phyloP scores from a whole-genome alignment of 2,797 vertebrate genomes.

The Sebastes steindachneri region DNA sequence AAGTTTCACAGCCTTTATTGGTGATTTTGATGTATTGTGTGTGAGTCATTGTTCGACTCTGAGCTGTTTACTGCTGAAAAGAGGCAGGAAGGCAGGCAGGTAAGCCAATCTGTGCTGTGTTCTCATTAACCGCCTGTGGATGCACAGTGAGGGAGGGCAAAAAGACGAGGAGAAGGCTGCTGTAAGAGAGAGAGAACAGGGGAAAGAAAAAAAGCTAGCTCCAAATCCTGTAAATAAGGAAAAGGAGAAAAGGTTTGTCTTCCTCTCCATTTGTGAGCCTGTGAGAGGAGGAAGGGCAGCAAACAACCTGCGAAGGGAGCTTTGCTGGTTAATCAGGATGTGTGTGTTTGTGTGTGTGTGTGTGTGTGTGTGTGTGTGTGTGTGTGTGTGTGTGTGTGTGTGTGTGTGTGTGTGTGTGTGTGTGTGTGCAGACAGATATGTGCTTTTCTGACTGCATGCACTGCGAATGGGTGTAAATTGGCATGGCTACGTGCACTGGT shows the following conservation, averaged over 20 bases:
- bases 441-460: slow-evolving; percentile 9
- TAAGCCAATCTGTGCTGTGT: slow-evolving; percentile 61
- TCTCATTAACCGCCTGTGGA: slow-evolving; percentile 71
- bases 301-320: slow-evolving; percentile 7
- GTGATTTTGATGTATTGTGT: slow-evolving; percentile 24
- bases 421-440: background rate
- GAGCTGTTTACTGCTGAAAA: slow-evolving; percentile 43
- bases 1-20: slow-evolving; percentile 18
- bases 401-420: background rate
- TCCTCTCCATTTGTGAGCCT: slow-evolving; percentile 4
- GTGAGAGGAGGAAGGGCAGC: slow-evolving; percentile 1
- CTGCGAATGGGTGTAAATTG: slow-evolving; percentile 21
- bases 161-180: background rate
- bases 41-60: slow-evolving; percentile 44
- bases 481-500: background rate
- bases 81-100: slow-evolving; percentile 55
- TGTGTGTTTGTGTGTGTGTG: slow-evolving; percentile 1
- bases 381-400: background rate
- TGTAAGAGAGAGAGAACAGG: background rate
- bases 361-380: background rate
- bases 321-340: slow-evolving; percentile 9
- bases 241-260: slow-evolving; percentile 24
- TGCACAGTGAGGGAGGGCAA: slow-evolving; percentile 28
- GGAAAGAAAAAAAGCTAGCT: background rate
- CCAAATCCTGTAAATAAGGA: slow-evolving; percentile 19